Percentiles rank a stretch among this genome's conserved stretches.
Conservation (phyloP, 2,113 vertebrate species). For the Rattus rattus region DNA sequence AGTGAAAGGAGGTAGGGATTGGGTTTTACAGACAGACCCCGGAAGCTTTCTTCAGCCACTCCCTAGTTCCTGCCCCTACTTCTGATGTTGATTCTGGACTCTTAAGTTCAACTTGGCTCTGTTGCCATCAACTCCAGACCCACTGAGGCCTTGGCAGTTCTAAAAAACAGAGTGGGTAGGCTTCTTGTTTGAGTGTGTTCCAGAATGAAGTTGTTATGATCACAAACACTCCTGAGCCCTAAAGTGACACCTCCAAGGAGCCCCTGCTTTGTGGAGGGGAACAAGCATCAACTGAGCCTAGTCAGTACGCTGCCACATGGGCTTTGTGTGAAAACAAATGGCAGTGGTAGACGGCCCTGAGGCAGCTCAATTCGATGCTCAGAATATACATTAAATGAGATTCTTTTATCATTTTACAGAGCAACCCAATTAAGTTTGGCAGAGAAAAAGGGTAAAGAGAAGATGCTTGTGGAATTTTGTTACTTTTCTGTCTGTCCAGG, state of each 20-base stretch:
- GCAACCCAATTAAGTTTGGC: slow-evolving; percentile 54
- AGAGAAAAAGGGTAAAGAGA: slow-evolving; percentile 41
- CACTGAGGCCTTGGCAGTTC: slow-evolving; percentile 76
- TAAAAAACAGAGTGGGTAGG: slow-evolving; percentile 73
- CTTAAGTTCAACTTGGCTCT: slow-evolving; percentile 53
- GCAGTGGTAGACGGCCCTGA: slow-evolving; percentile 80
- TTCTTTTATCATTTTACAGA: slow-evolving; percentile 77
- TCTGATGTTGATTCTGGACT: slow-evolving; percentile 24
- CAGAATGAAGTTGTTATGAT: slow-evolving; percentile 84
- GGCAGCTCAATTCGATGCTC: slow-evolving; percentile 76
- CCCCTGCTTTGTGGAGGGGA: slow-evolving; percentile 83
- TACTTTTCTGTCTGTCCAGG: slow-evolving; percentile 44
- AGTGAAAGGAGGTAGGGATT: background rate
- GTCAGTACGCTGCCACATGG: slow-evolving; percentile 71
- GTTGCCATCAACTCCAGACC: slow-evolving; percentile 46
- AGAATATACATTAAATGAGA: slow-evolving; percentile 76
- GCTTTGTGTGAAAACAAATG: slow-evolving; percentile 77
- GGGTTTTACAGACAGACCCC: background rate
- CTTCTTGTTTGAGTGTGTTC: slow-evolving; percentile 78
- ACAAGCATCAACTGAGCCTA: slow-evolving; percentile 73
- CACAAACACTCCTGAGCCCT: slow-evolving; percentile 80
- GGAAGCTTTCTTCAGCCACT: slow-evolving; percentile 46
- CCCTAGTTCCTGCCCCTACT: slow-evolving; percentile 31
- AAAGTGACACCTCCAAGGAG: slow-evolving; percentile 78
- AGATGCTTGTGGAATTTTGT: slow-evolving; percentile 49